These are phyloP conservation scores for Nemotelus nigrinus DNA, from an alignment of 2,888 invertebrate genomes.

Conservation along the genomic window DNA sequence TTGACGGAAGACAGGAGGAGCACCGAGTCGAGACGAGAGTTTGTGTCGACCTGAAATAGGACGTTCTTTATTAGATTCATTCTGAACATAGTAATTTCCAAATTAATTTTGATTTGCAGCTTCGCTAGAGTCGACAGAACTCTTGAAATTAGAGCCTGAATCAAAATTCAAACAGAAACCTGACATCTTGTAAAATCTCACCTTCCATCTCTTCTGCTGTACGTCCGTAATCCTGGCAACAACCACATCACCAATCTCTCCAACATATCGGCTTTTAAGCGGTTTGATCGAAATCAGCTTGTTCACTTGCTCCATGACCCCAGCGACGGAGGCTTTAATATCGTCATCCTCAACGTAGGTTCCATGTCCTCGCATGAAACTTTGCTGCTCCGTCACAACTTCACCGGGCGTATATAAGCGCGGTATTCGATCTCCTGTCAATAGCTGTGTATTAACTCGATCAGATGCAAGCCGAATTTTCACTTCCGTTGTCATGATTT, in stretches of 20 bases:
- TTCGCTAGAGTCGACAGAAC: not conserved
- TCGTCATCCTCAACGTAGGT: conserved; percentile 88
- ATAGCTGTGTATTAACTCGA: conserved; percentile 69
- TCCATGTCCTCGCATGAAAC: conserved; percentile 87
- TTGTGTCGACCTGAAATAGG: conserved; percentile 79
- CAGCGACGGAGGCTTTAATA: conserved; percentile 92
- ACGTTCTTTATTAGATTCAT: not conserved
- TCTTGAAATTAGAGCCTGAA: not conserved
- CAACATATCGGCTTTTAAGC: conserved; percentile 88
- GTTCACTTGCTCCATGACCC: conserved; percentile 93
- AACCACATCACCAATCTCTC: conserved; percentile 96
- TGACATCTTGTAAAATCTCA: not conserved
- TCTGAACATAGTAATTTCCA: not conserved
- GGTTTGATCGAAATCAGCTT: conserved; percentile 93
- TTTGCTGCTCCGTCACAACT: conserved; percentile 52
- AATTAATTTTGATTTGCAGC: not conserved
- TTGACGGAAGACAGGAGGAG: conserved; percentile 92
- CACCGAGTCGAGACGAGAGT: conserved; percentile 87
- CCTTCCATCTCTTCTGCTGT: conserved; percentile 92
- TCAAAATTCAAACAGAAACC: not conserved
- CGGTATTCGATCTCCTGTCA: conserved; percentile 69
- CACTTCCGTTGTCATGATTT: conserved; percentile 68
- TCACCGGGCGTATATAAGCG: conserved; percentile 87
- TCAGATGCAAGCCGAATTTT: conserved; percentile 73
- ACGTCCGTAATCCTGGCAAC: conserved; percentile 95